Evolutionary conservation across 2,888 invertebrate genomes (phyloP), one percentile per base, ranked within the genome.

Genomic region (Polietes domitor): DNA sequence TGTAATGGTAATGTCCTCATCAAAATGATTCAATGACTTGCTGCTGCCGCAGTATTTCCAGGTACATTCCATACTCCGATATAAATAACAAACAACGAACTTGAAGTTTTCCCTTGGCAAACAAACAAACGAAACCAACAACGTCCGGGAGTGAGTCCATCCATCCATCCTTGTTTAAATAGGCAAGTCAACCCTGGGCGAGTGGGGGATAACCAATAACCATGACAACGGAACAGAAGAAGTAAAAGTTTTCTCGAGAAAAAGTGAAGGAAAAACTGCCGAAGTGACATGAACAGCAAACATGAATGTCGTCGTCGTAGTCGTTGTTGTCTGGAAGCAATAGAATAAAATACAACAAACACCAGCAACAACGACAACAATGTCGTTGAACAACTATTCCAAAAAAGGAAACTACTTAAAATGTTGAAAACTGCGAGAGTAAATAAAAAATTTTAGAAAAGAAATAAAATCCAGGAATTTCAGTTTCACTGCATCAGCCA

Each of bases 11-110:
- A n/a, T n/a, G n/a, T n/a, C n/a, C n/a, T n/a, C 53, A 58, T 68
- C 24, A 68, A 68, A 41, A 17, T 68, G 43, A 43, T 68, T 68
- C 68, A 68, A 43, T 68, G 68, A 21, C 68, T 41, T 68, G 12
- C 32, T n/a, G 12, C 61, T 43, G 63, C 61, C 24, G 63, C 68
- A 19, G 68, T 24, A 68, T 43, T 43, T 21, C 43, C 43, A 68
- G 68, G 68, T 68, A 63, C 37, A 32, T 32, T 9, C 61, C 26
- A 63, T 32, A 47, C 47, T n/a, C 15, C 2, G 6, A 0, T 47
- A n/a, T 47, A 47, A 19, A 41, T 37, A 43, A 24, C 43, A 9
- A n/a, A 28, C 47, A 21, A 3, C 12, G 12, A 12, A 15, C 26
- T 58, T 58, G 9, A 24, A 58, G 12, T 58, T 58, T 24, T 24